Percentiles rank a stretch among this genome's conserved stretches.
These are phyloP conservation scores for Tolypeutes matacus DNA, from an alignment of 2,797 vertebrate species.

Conservation along the genomic window DNA sequence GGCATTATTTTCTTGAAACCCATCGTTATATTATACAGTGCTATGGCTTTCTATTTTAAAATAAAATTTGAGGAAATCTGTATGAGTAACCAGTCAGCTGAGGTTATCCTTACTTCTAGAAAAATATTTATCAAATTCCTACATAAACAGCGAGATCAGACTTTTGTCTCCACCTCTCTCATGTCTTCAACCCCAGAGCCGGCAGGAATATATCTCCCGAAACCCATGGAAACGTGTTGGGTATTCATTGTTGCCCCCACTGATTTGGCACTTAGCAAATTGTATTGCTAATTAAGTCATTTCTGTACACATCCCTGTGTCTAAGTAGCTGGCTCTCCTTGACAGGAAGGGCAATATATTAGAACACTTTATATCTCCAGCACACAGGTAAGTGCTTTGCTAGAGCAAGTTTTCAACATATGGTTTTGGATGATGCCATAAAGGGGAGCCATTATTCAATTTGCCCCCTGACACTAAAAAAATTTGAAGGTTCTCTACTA, in stretches of 20 bases:
- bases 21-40: not conserved
- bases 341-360: constrained; percentile 33
- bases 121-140: constrained; percentile 63
- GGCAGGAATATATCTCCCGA: not conserved
- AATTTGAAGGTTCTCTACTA: not conserved
- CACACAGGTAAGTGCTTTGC: not conserved
- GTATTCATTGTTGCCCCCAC: not conserved
- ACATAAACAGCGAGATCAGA: constrained; percentile 49
- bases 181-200: not conserved
- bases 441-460: not conserved
- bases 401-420: not conserved
- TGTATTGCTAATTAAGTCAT: constrained; percentile 58
- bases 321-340: constrained; percentile 50
- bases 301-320: constrained; percentile 29
- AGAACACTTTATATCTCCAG: not conserved
- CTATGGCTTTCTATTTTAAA: constrained; percentile 41
- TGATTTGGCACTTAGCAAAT: constrained; percentile 55
- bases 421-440: constrained; percentile 27
- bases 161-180: not conserved
- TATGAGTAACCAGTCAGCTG: not conserved
- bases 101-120: not conserved
- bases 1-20: constrained; percentile 7
- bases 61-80: not conserved
- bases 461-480: not conserved
- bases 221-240: not conserved